Evolutionary conservation across 2,797 vertebrate genomes (phyloP).

Genomic region (Saguinus oedipus): DNA sequence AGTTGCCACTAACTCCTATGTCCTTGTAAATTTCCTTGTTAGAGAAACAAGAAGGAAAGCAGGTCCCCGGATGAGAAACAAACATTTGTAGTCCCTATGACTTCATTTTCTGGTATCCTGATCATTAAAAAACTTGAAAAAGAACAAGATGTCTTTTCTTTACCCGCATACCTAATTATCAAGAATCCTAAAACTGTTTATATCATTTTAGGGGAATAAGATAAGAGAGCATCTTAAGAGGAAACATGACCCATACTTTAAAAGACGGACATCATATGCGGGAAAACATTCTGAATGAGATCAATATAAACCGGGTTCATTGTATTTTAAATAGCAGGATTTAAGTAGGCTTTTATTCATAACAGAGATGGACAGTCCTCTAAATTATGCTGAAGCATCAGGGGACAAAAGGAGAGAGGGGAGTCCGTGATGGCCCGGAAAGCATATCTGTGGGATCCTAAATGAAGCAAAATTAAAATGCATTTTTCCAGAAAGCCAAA

Average conservation of each 20-base stretch:
- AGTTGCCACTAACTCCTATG: background rate
- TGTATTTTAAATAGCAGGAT: conserved; percentile 80
- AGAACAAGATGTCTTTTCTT: conserved; percentile 73
- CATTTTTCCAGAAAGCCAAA: conserved; percentile 75
- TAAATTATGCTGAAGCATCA: conserved; percentile 68
- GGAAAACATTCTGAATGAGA: conserved; percentile 78
- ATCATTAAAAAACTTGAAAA: conserved; percentile 71
- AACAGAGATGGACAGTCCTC: conserved; percentile 61
- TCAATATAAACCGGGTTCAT: conserved; percentile 79
- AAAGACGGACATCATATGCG: conserved; percentile 78
- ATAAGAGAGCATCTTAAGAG: conserved; percentile 80
- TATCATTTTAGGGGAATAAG: conserved; percentile 82
- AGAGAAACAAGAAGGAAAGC: background rate
- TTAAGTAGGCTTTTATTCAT: conserved; percentile 80
- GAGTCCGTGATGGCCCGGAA: conserved; percentile 24
- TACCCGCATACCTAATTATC: conserved; percentile 78
- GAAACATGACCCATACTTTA: conserved; percentile 79
- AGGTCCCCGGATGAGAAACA: conserved; percentile 45
- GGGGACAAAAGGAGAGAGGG: background rate
- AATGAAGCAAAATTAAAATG: conserved; percentile 69
- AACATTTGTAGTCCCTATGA: conserved; percentile 61
- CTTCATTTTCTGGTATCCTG: conserved; percentile 76
- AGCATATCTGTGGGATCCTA: conserved; percentile 45
- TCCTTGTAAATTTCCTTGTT: conserved; percentile 39
- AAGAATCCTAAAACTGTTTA: conserved; percentile 77